These are phyloP conservation scores for Brachyhypopomus occidentalis DNA, from an alignment of 2,113 vertebrate species.

Conservation along the genomic window DNA sequence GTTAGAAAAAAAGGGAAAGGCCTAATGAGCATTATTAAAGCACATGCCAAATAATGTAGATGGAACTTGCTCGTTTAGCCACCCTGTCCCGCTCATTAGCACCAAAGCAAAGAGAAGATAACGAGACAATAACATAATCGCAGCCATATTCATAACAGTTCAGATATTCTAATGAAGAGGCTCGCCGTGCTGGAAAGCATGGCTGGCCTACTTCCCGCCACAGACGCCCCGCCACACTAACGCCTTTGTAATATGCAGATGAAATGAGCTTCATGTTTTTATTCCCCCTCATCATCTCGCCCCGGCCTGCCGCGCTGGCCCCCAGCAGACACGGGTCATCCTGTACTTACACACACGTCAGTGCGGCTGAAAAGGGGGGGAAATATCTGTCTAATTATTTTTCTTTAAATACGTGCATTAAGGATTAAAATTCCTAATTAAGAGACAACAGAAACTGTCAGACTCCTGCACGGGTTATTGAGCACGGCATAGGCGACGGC, in stretches of 20 bases:
- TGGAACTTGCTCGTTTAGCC: slow-evolving; percentile 66
- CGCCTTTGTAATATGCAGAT: slow-evolving; percentile 69
- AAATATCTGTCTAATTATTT: slow-evolving; percentile 91
- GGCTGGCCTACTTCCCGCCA: slow-evolving; percentile 59
- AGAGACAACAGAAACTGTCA: slow-evolving; percentile 89
- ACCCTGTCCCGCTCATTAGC: slow-evolving; percentile 71
- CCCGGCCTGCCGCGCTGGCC: slow-evolving; percentile 27
- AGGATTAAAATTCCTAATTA: slow-evolving; percentile 90
- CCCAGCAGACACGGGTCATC: slow-evolving; percentile 68
- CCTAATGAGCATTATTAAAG: slow-evolving; percentile 74
- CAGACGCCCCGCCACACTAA: slow-evolving; percentile 56
- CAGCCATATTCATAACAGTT: slow-evolving; percentile 64
- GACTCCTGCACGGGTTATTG: slow-evolving; percentile 85
- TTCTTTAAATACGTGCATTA: slow-evolving; percentile 86
- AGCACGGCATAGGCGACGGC: slow-evolving; percentile 81
- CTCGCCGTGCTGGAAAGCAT: slow-evolving; percentile 54
- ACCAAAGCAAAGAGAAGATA: slow-evolving; percentile 71
- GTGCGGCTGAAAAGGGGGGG: slow-evolving; percentile 70
- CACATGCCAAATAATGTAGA: slow-evolving; percentile 73
- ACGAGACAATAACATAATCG: slow-evolving; percentile 69
- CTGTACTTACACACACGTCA: slow-evolving; percentile 70
- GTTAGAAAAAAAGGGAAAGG: slow-evolving; percentile 66
- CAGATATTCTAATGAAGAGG: slow-evolving; percentile 68
- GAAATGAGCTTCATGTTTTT: slow-evolving; percentile 63
- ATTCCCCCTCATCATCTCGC: slow-evolving; percentile 51